A percentile compares a stretch with the other conserved stretches of the same genome.
Evolutionary conservation across 2,797 vertebrate species (phyloP).

Genomic region (Remorina albescens): DNA sequence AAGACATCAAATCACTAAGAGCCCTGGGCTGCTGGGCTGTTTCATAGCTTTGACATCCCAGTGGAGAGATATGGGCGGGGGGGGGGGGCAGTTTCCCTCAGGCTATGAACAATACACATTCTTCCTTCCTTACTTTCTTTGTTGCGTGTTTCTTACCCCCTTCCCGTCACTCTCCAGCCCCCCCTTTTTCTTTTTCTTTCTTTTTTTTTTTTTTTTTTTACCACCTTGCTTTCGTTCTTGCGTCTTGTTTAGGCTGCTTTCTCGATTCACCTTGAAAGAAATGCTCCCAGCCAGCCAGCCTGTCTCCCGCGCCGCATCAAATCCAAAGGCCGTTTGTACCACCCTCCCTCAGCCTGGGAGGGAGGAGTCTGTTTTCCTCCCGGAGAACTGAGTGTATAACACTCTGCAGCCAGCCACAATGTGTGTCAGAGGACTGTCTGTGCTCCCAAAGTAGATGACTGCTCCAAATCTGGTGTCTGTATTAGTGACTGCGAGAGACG

Average conservation of each 20-base stretch:
- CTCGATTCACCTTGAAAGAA: constrained; percentile 78
- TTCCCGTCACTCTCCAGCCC: neutral
- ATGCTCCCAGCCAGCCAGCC: constrained; percentile 63
- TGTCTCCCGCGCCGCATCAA: constrained; percentile 69
- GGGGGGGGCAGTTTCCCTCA: constrained; percentile 16
- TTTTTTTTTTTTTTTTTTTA: neutral
- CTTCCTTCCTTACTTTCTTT: neutral
- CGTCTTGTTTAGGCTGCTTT: constrained; percentile 53
- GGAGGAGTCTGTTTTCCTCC: constrained; percentile 83
- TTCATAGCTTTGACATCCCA: constrained; percentile 35
- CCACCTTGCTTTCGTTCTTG: constrained; percentile 11
- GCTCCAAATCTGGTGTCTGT: constrained; percentile 74
- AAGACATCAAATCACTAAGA: constrained; percentile 33
- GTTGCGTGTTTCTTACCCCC: neutral
- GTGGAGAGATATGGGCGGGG: constrained; percentile 5
- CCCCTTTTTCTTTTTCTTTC: neutral
- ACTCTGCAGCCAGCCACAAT: constrained; percentile 86
- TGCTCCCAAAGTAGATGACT: constrained; percentile 84
- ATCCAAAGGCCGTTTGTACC: constrained; percentile 59
- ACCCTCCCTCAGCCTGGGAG: constrained; percentile 65
- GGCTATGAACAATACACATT: constrained; percentile 25
- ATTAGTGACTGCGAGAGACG: constrained; percentile 73
- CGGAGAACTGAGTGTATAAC: constrained; percentile 85
- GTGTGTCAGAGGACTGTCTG: constrained; percentile 92
- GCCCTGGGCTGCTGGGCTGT: constrained; percentile 16